A percentile compares a stretch with the other conserved stretches of the same genome.
These are phyloP conservation scores for Drosophila trapezifrons DNA, from an alignment of 1,140 invertebrate species.

Conservation along the genomic window DNA sequence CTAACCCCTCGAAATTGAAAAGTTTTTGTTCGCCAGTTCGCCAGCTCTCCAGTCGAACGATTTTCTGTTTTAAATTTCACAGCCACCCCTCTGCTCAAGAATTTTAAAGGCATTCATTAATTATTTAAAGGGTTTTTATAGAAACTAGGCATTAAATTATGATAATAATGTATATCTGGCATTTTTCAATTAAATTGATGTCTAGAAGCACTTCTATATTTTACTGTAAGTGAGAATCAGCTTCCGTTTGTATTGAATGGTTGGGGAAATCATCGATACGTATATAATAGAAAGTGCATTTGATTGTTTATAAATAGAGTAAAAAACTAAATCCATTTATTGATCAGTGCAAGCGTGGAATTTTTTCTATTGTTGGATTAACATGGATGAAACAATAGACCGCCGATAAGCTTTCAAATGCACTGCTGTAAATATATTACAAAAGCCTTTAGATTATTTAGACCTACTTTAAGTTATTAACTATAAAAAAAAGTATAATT, in stretches of 20 bases:
- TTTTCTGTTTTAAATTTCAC: conserved; percentile 15
- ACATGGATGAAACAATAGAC: not conserved
- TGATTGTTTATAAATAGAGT: not conserved
- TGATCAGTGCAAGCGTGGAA: not conserved
- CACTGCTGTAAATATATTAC: not conserved
- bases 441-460: not conserved
- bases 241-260: not conserved
- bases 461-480: not conserved
- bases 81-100: conserved; percentile 31
- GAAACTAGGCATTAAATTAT: conserved; percentile 32
- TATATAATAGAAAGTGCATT: not conserved
- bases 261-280: conserved; percentile 1
- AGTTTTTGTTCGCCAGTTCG: conserved; percentile 40
- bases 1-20: conserved; percentile 54
- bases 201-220: not conserved
- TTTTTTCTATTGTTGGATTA: conserved; percentile 3
- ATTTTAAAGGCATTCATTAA: conserved; percentile 52
- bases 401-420: not conserved
- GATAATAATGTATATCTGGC: not conserved
- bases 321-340: not conserved
- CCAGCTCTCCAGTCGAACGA: conserved; percentile 1
- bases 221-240: not conserved
- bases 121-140: conserved; percentile 30
- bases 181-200: not conserved
- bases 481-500: not conserved